phyloP scores from a whole-genome alignment of 2,113 vertebrate species.

The Verasper variegatus region DNA sequence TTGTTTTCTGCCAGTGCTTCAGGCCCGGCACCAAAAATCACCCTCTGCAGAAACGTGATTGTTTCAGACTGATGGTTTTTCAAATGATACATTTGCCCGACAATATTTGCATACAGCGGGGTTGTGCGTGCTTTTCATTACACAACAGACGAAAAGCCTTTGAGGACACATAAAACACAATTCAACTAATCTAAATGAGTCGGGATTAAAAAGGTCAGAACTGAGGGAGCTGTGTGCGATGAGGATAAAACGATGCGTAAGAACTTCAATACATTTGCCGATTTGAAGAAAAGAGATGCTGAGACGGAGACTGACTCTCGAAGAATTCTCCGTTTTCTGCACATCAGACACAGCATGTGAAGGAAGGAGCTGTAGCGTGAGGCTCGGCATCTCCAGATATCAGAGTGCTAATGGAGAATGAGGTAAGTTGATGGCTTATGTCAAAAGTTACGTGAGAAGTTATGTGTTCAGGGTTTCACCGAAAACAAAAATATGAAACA shows the following conservation, averaged over 20 bases:
- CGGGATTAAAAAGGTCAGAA: constrained; percentile 57
- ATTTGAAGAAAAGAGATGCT: not conserved
- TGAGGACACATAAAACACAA: constrained; percentile 41
- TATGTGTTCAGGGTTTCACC: not conserved
- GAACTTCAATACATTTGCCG: constrained; percentile 30
- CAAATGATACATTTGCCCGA: constrained; percentile 32
- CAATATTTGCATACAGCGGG: constrained; percentile 22
- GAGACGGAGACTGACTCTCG: not conserved
- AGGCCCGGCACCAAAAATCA: constrained; percentile 17
- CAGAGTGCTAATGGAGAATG: constrained; percentile 2
- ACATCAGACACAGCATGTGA: not conserved
- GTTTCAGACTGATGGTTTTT: constrained; percentile 36
- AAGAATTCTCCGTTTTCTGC: not conserved
- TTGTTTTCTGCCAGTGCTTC: not conserved
- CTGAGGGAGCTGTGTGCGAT: constrained; percentile 27
- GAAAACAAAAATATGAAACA: not conserved
- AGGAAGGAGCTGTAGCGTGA: not conserved
- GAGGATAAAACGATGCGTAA: constrained; percentile 31
- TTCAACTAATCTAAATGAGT: constrained; percentile 55
- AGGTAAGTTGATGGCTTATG: not conserved
- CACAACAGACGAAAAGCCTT: constrained; percentile 16
- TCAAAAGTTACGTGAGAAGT: not conserved
- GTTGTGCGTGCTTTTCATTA: constrained; percentile 30
- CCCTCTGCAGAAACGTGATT: constrained; percentile 2
- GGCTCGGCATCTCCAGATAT: not conserved